Base-by-base conservation (phyloP, 1,140 invertebrate genomes). In the Octopus bimaculoides region DNA sequence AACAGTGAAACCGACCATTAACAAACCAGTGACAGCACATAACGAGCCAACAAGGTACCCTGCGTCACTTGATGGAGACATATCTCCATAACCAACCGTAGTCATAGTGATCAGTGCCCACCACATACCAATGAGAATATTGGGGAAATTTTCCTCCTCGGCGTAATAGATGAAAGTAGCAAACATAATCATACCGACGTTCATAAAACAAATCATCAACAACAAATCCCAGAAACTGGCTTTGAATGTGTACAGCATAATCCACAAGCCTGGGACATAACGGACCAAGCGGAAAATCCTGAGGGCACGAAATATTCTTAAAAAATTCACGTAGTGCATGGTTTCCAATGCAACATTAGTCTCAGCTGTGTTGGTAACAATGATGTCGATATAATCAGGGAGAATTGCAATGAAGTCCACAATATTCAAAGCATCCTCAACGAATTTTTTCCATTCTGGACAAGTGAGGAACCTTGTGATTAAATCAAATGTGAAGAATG, bases 1-100 rank as follows among this genome's bases (percentile, higher is more conserved):
- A 94, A 99, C 98, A 92, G 97, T 97, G 92, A 99, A 96, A 91
- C 98, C 97, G 93, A 99, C 97, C 93, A 99, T 97, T 92, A 99
- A 93, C 91, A 99, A 97, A 92, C 98, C 98, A 93, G 96, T 98
- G 92, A 99, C 96, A 93, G 97, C 98, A 94, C 97, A 85, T 20
- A 87, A 79, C 2, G 88, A 84, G 20, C 89, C 89, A 53, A 90
- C 82, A 12, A 89, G 66, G 82, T 90, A 88, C 2, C 90, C 90
- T 54, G 80, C 81, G 7, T 54, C 26, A 10, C 88, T 87, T 12
- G 74, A 82, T 5, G 90, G 90, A 71, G 83, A 85, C 84, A 98
- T 97, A 92, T 99, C 98, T 90, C 98, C 98, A 93, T 99, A 98
- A 81, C 97, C 97, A 86, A 98, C 96, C 83, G 97, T 99, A 86